phyloP scores from a whole-genome alignment of 2,797 vertebrate species.

The Sebastes alutus region DNA sequence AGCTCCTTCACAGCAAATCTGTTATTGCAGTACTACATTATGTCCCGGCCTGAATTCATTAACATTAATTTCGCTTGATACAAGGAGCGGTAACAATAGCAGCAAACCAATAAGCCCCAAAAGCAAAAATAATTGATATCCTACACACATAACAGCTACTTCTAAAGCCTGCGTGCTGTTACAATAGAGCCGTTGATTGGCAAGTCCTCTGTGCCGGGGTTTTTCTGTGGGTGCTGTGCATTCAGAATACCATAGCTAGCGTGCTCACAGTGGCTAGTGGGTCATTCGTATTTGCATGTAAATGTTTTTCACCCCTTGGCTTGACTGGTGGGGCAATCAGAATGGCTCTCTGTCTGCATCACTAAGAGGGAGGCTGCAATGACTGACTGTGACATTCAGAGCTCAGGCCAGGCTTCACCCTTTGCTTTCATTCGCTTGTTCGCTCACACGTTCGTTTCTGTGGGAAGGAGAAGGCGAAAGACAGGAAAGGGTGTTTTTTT shows the following conservation, averaged over 20 bases:
- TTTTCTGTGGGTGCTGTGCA: conserved; percentile 57
- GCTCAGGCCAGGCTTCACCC: conserved; percentile 57
- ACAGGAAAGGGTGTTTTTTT: conserved; percentile 28
- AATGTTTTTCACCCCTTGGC: conserved; percentile 81
- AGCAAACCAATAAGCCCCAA: conserved; percentile 55
- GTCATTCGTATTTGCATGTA: conserved; percentile 85
- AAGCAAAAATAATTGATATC: conserved; percentile 67
- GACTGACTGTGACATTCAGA: conserved; percentile 79
- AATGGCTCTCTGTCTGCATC: conserved; percentile 80
- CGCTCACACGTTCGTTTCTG: conserved; percentile 57
- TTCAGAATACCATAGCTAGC: conserved; percentile 63
- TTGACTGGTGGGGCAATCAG: conserved; percentile 77
- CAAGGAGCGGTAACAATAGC: conserved; percentile 43
- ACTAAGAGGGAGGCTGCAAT: conserved; percentile 72
- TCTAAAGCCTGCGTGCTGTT: conserved; percentile 52
- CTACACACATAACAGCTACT: conserved; percentile 55
- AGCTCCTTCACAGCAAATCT: conserved; percentile 63
- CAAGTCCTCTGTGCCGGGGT: conserved; percentile 57
- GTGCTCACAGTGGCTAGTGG: conserved; percentile 62
- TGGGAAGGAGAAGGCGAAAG: conserved; percentile 45
- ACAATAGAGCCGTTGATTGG: conserved; percentile 72
- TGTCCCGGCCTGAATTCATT: conserved; percentile 60
- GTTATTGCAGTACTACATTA: conserved; percentile 57
- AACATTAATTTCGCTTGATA: conserved; percentile 52
- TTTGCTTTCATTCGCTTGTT: conserved; percentile 62